These are phyloP conservation scores for Ornithorhynchus anatinus DNA, from an alignment of 2,113 vertebrate genomes.

Conservation along the genomic window DNA sequence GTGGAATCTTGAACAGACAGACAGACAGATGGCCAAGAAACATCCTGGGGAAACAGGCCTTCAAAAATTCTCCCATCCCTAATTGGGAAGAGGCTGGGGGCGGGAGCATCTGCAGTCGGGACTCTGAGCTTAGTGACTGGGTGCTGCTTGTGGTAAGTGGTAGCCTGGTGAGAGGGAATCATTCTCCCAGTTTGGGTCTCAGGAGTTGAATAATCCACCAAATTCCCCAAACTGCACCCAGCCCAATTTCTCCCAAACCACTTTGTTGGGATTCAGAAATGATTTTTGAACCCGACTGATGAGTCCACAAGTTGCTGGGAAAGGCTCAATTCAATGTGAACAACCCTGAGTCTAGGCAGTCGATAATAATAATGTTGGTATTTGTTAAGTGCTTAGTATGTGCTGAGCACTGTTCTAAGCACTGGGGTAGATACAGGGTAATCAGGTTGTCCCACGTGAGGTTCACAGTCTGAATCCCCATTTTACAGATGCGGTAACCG, in stretches of 20 bases:
- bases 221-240: neutral
- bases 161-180: neutral
- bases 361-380: too few species aligned
- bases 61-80: slow-evolving; percentile 4
- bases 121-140: neutral
- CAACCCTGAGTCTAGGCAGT: too few species aligned
- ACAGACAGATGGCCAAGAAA: neutral
- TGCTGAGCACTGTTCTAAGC: too few species aligned
- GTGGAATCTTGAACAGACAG: neutral
- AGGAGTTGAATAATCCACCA: neutral
- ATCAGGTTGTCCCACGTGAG: too few species aligned
- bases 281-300: slow-evolving; percentile 6
- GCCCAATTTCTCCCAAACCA: slow-evolving; percentile 4
- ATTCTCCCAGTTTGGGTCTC: neutral
- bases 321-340: too few species aligned
- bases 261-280: neutral
- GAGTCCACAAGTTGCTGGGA: too few species aligned
- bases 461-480: too few species aligned
- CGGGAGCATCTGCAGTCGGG: neutral
- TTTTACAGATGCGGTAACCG: too few species aligned
- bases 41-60: slow-evolving; percentile 16
- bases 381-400: too few species aligned
- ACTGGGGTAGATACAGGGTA: too few species aligned
- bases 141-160: neutral
- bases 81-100: slow-evolving; percentile 8